Percentiles rank a stretch among this genome's conserved stretches.
phyloP scores from a whole-genome alignment of 2,888 invertebrate genomes.

The Dasysyrphus tricinctus region DNA sequence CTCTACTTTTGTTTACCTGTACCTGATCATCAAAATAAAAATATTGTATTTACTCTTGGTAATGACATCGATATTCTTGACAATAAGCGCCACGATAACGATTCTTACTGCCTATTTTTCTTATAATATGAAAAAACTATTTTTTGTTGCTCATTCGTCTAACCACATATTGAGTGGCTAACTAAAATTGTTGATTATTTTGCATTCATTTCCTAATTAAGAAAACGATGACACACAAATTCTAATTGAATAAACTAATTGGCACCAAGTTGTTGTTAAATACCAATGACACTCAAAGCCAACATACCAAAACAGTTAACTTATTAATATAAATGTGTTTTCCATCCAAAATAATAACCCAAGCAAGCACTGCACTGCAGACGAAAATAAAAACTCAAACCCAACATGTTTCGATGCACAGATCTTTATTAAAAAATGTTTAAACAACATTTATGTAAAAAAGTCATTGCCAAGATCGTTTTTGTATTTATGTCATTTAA shows the following conservation, averaged over 20 bases:
- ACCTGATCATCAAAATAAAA: not conserved
- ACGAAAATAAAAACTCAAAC: not conserved
- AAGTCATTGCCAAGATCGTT: conserved; percentile 1
- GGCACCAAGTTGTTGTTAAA: not conserved
- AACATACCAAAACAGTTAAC: conserved; percentile 6
- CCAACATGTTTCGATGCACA: not conserved
- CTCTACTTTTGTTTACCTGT: not conserved
- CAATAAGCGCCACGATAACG: not conserved
- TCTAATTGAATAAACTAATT: conserved; percentile 14
- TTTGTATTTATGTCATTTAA: not conserved
- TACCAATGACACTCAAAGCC: not conserved
- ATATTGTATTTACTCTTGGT: not conserved
- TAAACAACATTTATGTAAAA: not conserved
- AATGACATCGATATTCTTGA: not conserved
- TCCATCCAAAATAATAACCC: not conserved
- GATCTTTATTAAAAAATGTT: not conserved
- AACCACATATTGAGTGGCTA: not conserved
- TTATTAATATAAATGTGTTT: conserved; percentile 8
- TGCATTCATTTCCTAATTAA: conserved; percentile 24
- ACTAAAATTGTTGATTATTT: not conserved
- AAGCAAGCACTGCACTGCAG: not conserved
- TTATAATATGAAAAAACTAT: not conserved
- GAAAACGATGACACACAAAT: conserved; percentile 31
- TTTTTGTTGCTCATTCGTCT: not conserved
- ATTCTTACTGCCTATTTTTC: not conserved